Base-by-base conservation (phyloP, 2,113 vertebrate species). In the Esox niger region DNA sequence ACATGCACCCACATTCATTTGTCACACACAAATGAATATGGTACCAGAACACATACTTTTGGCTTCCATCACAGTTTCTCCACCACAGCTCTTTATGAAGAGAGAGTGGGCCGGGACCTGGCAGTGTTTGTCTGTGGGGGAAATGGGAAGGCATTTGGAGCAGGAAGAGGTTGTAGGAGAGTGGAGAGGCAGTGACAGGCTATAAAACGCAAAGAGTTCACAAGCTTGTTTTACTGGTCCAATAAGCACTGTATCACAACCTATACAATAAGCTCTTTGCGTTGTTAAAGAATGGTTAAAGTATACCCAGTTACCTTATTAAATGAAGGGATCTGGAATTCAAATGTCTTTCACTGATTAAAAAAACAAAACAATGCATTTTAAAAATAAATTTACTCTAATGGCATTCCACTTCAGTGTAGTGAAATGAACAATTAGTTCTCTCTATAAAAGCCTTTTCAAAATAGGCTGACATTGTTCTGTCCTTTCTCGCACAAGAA, bases 311-410 rank as follows among this genome's bases (percentile, higher is more conserved):
- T 86, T 77, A 82, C 68, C 67, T 73, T 58, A 60, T 68, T 66
- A 47, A 76, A 79, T 67, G 71, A 69, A 75, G 30, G 71, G 74
- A 84, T 85, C 76, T n/a, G n/a, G n/a, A n/a, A n/a, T n/a, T n/a
- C n/a, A n/a, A n/a, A n/a, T n/a, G n/a, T n/a, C n/a, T n/a, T n/a
- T n/a, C n/a, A n/a, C n/a, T n/a, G n/a, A n/a, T n/a, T n/a, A n/a
- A n/a, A n/a, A n/a, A n/a, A n/a, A n/a, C n/a, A n/a, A n/a, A n/a
- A n/a, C n/a, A n/a, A n/a, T n/a, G n/a, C n/a, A n/a, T n/a, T 80
- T 77, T 73, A 76, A 71, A 82, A 85, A 86, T 81, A 80, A 79
- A 84, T 69, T 85, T 76, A 82, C 79, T 82, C 73, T 80, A 86
- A 85, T 81, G 80, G 82, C 84, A 84, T 81, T 80, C 81, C 75